Evolutionary conservation across 2,113 vertebrate genomes (phyloP).

Genomic region (Saimiri boliviensis): DNA sequence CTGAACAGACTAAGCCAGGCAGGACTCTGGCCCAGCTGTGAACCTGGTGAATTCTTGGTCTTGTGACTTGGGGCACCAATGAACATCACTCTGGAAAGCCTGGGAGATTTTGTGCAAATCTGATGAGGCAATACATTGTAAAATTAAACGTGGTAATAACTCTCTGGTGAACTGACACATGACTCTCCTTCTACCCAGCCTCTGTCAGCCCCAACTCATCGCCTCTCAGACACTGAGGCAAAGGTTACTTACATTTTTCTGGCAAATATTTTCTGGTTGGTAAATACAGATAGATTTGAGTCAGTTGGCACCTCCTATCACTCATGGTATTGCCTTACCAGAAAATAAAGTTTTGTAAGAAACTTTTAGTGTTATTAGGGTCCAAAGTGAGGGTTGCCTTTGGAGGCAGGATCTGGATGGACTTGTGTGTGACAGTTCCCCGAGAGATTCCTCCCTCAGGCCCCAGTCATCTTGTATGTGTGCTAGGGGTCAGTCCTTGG

Average conservation of each 20-base stretch:
- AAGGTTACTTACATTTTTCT: background rate
- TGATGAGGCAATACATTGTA: background rate
- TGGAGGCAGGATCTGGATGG: background rate
- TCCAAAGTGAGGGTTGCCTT: background rate
- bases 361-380: background rate
- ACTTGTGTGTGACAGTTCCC: background rate
- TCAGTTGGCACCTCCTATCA: background rate
- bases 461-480: too few species aligned
- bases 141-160: background rate
- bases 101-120: background rate
- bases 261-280: background rate
- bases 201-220: background rate
- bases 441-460: background rate
- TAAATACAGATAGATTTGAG: background rate
- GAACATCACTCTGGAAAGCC: background rate
- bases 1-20: background rate
- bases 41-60: background rate
- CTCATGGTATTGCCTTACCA: background rate
- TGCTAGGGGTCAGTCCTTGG: background rate
- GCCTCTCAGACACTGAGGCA: background rate
- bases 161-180: background rate
- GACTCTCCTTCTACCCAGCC: background rate
- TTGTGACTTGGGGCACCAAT: background rate
- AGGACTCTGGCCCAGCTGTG: background rate
- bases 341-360: background rate